Evolutionary conservation across 2,113 vertebrate species (phyloP), one percentile per base, ranked within the genome.

Genomic region (Serinus canaria): DNA sequence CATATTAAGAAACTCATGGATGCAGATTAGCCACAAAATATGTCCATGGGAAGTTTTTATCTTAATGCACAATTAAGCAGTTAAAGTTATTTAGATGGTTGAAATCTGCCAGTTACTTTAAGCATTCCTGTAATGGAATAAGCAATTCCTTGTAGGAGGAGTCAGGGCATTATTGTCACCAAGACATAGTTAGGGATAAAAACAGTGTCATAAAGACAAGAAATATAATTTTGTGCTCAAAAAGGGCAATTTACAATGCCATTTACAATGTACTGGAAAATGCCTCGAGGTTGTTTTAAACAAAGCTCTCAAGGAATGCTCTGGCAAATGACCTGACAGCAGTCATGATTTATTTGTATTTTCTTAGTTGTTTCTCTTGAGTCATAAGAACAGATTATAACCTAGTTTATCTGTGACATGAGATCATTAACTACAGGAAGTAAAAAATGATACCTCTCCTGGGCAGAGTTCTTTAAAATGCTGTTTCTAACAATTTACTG

Each of bases 361-460:
- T 92, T 94, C 80, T 91, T 75, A 84, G 64, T 89, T 89, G 88
- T 87, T 75, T 95, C 77, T 95, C 91, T 75, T 58, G 64, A 94
- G 92, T 79, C 69, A 58, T 89, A 95, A 84, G n/a, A 95, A 91
- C 39, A 89, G 64, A 95, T 94, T 96, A 95, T 90, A 94, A 91
- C 70, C 78, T 64, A 89, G 87, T 94, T 95, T 94, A 87, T 84
- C 91, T 91, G 66, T 87, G 91, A 87, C 83, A 75, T 24, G 44
- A 84, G 92, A 96, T 92, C 91, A 92, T 94, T 97, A 96, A 73
- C 17, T 92, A 37, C 31, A 87, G 66, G 74, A 94, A 82, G 56
- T 84, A 89, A 95, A 69, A 95, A 96, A 95, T 68, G 47, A 84
- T 60, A 78, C 21, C 22, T 92, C 66, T 91, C 25, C 52, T 84